Evolutionary conservation across 2,797 vertebrate genomes (phyloP).

Genomic region (Fistularia tabacaria): DNA sequence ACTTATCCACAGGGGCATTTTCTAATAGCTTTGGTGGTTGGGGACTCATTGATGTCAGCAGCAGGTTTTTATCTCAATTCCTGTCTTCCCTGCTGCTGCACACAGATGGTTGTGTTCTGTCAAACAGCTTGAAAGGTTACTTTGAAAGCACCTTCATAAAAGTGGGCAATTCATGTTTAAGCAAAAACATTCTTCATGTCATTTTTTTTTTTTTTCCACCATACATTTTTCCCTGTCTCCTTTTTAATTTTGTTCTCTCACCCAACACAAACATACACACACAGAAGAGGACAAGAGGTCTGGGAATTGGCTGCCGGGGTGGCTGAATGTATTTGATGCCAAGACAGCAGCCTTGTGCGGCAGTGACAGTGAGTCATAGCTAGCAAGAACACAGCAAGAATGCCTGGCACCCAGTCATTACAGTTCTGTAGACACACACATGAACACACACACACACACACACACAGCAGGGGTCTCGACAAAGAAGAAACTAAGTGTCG

Average conservation of each 20-base stretch:
- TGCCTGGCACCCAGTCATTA: constrained; percentile 39
- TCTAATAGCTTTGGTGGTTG: constrained; percentile 41
- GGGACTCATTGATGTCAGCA: constrained; percentile 60
- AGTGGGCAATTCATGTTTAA: not conserved
- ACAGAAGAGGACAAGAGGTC: not conserved
- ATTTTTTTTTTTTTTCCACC: not conserved
- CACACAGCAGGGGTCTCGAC: not conserved
- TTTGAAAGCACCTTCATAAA: constrained; percentile 20
- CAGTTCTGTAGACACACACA: not conserved
- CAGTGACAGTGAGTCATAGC: constrained; percentile 59
- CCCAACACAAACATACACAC: constrained; percentile 2
- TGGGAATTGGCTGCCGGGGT: constrained; percentile 51
- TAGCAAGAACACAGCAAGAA: constrained; percentile 55
- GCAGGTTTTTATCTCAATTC: constrained; percentile 55
- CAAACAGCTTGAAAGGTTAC: constrained; percentile 24
- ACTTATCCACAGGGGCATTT: constrained; percentile 49
- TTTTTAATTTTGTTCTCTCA: not conserved
- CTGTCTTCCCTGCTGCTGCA: constrained; percentile 44
- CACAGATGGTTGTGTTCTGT: constrained; percentile 46
- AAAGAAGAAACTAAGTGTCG: no score
- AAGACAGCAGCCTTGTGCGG: constrained; percentile 56
- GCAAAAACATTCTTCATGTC: constrained; percentile 7
- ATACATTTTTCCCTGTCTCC: constrained; percentile 1
- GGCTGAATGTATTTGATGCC: constrained; percentile 48
- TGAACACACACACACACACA: not conserved